These are phyloP conservation scores for Parasteatoda tepidariorum DNA, from an alignment of 1,140 invertebrate genomes.

Conservation along the genomic window DNA sequence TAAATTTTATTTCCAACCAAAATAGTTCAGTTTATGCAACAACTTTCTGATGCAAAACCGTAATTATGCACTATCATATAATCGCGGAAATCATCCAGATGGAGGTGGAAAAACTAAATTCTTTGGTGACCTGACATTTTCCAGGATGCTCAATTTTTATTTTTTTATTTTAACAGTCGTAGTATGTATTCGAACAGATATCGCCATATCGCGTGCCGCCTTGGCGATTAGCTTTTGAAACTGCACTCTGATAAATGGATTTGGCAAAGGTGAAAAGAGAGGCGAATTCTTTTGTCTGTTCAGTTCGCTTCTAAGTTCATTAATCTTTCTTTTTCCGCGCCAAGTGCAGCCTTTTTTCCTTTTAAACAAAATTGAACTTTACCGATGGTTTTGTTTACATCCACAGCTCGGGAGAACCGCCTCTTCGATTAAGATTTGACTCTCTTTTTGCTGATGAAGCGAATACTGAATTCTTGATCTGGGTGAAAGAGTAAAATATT, in stretches of 20 bases:
- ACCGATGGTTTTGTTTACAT: conserved; percentile 60
- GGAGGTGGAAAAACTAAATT: neutral
- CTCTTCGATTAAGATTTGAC: conserved; percentile 45
- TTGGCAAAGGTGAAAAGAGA: conserved; percentile 58
- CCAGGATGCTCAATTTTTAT: neutral
- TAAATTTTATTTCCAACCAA: too few relatives aligned
- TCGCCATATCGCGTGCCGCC: conserved; percentile 52
- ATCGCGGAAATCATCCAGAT: neutral
- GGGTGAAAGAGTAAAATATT: neutral
- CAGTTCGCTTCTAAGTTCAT: conserved; percentile 18
- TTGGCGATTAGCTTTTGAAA: conserved; percentile 58
- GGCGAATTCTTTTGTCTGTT: conserved; percentile 46
- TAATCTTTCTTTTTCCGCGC: conserved; percentile 56
- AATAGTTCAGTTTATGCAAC: too few relatives aligned
- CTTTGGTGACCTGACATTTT: conserved; percentile 7
- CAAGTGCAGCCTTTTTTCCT: conserved; percentile 1
- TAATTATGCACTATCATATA: neutral
- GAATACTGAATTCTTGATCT: neutral
- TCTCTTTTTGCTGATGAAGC: neutral
- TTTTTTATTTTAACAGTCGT: neutral
- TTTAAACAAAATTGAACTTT: conserved; percentile 50
- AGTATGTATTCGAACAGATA: neutral
- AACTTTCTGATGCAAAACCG: too few relatives aligned
- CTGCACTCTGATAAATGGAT: conserved; percentile 60
- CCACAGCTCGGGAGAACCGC: neutral